Conservation (phyloP, 2,888 invertebrate genomes). For the Cosmia trapezina region DNA sequence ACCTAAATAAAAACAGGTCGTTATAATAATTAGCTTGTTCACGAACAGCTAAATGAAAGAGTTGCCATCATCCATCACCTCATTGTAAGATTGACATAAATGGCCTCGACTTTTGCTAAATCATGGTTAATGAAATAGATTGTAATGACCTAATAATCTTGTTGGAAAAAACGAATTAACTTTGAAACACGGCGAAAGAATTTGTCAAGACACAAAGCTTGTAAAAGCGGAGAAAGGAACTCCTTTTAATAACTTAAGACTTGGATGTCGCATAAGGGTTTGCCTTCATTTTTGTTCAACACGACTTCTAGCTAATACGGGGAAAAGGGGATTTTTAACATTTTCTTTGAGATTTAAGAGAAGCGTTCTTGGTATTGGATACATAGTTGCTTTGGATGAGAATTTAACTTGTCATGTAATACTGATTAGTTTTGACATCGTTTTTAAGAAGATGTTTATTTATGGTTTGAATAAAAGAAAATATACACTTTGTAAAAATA, state of each 20-base stretch:
- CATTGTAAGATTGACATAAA: slow-evolving; percentile 58
- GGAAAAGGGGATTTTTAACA: slow-evolving; percentile 34
- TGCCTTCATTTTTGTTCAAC: slow-evolving; percentile 50
- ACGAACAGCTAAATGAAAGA: slow-evolving; percentile 52
- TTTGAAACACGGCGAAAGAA: slow-evolving; percentile 49
- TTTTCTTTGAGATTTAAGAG: slow-evolving; percentile 34
- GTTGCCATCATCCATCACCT: slow-evolving; percentile 55
- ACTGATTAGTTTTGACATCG: neutral
- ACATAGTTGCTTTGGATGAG: slow-evolving; percentile 12
- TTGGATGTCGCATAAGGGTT: slow-evolving; percentile 49
- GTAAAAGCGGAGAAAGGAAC: slow-evolving; percentile 44
- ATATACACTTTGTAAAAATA: too few species aligned
- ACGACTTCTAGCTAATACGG: slow-evolving; percentile 23
- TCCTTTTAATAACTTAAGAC: slow-evolving; percentile 61
- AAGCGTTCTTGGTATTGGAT: slow-evolving; percentile 26
- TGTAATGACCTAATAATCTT: slow-evolving; percentile 57
- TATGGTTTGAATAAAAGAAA: neutral
- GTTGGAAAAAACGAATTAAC: slow-evolving; percentile 58
- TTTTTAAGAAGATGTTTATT: neutral
- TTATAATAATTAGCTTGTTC: slow-evolving; percentile 58
- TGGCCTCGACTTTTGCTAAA: slow-evolving; percentile 50
- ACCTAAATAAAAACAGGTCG: slow-evolving; percentile 37
- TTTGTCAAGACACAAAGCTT: slow-evolving; percentile 59
- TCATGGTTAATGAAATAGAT: slow-evolving; percentile 57
- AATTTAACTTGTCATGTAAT: slow-evolving; percentile 13